A percentile compares a stretch with the other conserved stretches of the same genome.
These are phyloP conservation scores for Catocala nupta DNA, from an alignment of 2,888 invertebrate genomes.

Conservation along the genomic window DNA sequence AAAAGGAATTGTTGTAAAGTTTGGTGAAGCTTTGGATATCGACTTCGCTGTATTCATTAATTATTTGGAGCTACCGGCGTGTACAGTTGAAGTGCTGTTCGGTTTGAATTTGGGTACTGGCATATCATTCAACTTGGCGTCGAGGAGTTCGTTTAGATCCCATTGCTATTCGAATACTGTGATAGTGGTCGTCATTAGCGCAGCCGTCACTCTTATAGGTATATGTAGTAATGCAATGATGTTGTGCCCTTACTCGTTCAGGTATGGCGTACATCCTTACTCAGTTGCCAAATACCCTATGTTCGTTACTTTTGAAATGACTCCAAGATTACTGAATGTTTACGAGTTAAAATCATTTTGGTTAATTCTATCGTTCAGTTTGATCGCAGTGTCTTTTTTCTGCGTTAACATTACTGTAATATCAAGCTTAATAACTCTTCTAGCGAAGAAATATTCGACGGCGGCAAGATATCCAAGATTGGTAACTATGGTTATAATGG, in stretches of 20 bases:
- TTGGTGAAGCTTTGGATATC: constrained; percentile 65
- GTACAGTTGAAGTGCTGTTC: constrained; percentile 61
- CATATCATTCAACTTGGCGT: constrained; percentile 64
- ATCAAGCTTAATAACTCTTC: constrained; percentile 62
- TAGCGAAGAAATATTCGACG: constrained; percentile 50
- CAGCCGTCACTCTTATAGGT: constrained; percentile 55
- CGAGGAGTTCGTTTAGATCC: constrained; percentile 66
- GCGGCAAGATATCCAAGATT: constrained; percentile 65
- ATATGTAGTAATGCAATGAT: constrained; percentile 66
- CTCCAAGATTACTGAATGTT: constrained; percentile 66
- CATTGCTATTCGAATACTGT: constrained; percentile 74
- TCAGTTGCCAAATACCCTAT: constrained; percentile 52
- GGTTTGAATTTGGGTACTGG: constrained; percentile 71
- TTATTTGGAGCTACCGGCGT: constrained; percentile 50
- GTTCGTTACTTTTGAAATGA: constrained; percentile 67
- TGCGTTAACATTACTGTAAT: constrained; percentile 59
- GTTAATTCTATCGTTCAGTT: constrained; percentile 63
- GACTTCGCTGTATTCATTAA: constrained; percentile 60
- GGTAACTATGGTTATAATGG: constrained; percentile 49
- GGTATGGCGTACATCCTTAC: constrained; percentile 52
- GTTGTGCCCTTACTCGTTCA: constrained; percentile 71
- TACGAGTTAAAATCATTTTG: constrained; percentile 62
- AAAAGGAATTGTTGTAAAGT: constrained; percentile 71
- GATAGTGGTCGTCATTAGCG: constrained; percentile 58
- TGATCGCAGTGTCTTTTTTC: constrained; percentile 58